Percentiles rank a stretch among this genome's conserved stretches.
Conservation (phyloP, 1,140 invertebrate genomes). For the Lasaia peninsularis region DNA sequence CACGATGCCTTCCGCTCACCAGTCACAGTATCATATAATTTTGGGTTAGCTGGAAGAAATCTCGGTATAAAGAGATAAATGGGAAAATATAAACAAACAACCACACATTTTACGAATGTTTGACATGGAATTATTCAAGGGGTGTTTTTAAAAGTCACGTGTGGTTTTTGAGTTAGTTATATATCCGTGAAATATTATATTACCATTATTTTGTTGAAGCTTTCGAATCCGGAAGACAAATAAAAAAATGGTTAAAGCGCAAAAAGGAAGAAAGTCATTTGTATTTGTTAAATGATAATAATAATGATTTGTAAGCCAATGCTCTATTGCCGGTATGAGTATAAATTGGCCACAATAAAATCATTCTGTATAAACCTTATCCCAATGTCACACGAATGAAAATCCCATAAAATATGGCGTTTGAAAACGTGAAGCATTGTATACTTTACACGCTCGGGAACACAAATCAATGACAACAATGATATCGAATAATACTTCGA, state of each 20-base stretch:
- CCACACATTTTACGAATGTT: no score
- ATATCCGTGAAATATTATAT: no score
- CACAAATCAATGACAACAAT: constrained; percentile 66
- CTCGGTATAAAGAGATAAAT: no score
- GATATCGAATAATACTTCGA: constrained; percentile 52
- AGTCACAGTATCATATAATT: no score
- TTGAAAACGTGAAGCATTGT: constrained; percentile 47
- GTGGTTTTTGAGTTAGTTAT: no score
- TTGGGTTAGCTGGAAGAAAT: no score
- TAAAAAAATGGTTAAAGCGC: background rate
- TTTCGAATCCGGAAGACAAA: no score
- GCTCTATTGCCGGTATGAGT: background rate
- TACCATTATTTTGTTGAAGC: background rate
- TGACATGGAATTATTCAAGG: no score
- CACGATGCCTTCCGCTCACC: no score
- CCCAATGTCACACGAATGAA: constrained; percentile 30
- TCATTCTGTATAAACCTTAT: constrained; percentile 24
- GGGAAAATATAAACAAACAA: no score
- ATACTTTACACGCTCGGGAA: constrained; percentile 48
- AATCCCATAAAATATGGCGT: constrained; percentile 28
- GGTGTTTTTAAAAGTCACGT: no score
- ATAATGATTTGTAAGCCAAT: constrained; percentile 5
- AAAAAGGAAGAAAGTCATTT: background rate
- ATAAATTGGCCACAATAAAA: constrained; percentile 9
- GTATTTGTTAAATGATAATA: constrained; percentile 10